Evolutionary conservation across 2,888 invertebrate species (phyloP), one percentile per base, ranked within the genome.

Genomic region (Tetheella fluctuosa): DNA sequence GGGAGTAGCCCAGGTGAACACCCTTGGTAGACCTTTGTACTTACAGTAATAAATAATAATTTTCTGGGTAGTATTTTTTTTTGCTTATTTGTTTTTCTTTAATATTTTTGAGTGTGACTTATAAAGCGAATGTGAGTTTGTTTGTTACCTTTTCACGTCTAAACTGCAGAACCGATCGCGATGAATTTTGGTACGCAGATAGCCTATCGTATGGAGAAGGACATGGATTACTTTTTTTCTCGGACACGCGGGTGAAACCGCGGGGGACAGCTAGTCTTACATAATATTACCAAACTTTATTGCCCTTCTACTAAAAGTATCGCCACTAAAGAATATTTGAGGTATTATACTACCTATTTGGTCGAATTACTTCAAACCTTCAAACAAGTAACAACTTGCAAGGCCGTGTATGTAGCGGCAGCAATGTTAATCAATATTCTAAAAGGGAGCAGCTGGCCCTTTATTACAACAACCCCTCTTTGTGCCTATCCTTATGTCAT

Each of bases 1-100:
- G 88, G 81, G 77, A 81, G 71, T 80, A 17, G 80, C 76, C 90
- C 90, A 89, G 90, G 90, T 90, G 91, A 88, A 85, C 79, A 83
- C 80, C 83, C 80, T 80, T 76, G 66, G 61, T 61, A 70, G 71
- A 81, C 79, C 74, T 81, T 84, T 76, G 70, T 76, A 62, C 61
- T 65, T 34, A 68, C 71, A 73, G 76, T 73, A 67, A 62, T 48
- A 52, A 20, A 34, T 37, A 20, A 37, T 20, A n/a, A n/a, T 23
- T 34, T 55, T 37, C 30, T 1, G 8, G 6, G 3, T 39, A n/a
- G 2, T 8, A 10, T 42, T 1, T 42, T 1, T 39, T 39, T 12
- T 39, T 15, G 15, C 5, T 39, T 15, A 1, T 39, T 15, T 39
- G 15, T 39, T 39, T 39, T 5, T 39, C 37, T 39, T 15, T 39